phyloP scores from a whole-genome alignment of 2,113 vertebrate species.

The Callipepla squamata region DNA sequence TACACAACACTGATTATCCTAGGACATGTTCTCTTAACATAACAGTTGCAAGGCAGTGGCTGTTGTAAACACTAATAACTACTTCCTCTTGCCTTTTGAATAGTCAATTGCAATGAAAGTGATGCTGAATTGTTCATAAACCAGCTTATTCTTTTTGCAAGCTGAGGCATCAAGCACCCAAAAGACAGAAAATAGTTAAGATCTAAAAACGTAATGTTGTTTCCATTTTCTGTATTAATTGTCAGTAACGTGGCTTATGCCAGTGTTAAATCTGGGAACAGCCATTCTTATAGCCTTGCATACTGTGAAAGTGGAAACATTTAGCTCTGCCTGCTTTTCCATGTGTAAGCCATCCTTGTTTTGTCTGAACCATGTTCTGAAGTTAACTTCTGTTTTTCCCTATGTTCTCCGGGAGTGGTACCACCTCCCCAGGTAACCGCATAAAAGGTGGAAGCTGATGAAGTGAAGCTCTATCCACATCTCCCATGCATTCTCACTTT shows the following conservation, averaged over 20 bases:
- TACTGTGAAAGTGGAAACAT: not conserved
- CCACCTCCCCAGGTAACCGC: not conserved
- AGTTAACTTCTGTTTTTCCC: not conserved
- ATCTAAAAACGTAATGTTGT: not conserved
- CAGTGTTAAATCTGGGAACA: not conserved
- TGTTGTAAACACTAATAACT: not conserved
- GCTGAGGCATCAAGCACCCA: not conserved
- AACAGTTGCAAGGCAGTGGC: not conserved
- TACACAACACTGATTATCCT: not conserved
- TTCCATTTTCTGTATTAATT: not conserved
- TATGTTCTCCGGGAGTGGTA: not conserved
- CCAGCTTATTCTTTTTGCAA: not conserved
- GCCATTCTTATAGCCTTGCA: not conserved
- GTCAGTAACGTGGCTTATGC: not conserved
- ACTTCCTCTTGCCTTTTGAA: constrained; percentile 3
- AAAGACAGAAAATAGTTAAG: not conserved
- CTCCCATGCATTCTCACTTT: not conserved
- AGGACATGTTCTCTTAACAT: not conserved
- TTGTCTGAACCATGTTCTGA: not conserved
- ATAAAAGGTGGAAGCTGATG: not conserved
- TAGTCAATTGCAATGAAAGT: not conserved
- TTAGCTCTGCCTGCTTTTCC: not conserved
- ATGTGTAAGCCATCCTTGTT: not conserved
- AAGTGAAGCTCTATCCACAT: not conserved
- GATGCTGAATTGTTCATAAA: not conserved